phyloP scores from a whole-genome alignment of 1,140 invertebrate genomes.

The Listronotus oregonensis region DNA sequence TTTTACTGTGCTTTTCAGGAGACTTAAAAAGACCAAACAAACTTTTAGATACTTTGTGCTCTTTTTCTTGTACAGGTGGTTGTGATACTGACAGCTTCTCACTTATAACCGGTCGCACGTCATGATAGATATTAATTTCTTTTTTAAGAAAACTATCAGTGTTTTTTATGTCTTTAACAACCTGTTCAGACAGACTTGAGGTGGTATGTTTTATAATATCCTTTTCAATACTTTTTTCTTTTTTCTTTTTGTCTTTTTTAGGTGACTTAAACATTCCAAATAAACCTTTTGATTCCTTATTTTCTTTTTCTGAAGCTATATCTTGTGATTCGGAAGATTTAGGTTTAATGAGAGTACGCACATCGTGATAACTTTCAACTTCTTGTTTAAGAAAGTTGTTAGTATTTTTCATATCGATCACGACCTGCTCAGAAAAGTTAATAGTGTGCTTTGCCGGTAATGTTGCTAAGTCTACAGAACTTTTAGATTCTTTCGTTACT shows the following conservation, averaged over 20 bases:
- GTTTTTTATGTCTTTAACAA: slow-evolving; percentile 21
- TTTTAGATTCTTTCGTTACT: not conserved
- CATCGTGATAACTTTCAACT: slow-evolving; percentile 40
- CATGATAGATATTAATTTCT: slow-evolving; percentile 37
- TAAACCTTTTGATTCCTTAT: too few relatives aligned
- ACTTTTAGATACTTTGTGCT: slow-evolving; percentile 8
- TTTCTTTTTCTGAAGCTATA: slow-evolving; percentile 18
- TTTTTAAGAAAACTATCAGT: slow-evolving; percentile 29
- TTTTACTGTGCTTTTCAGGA: slow-evolving; percentile 9
- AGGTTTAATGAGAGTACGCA: not conserved
- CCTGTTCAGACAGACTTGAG: slow-evolving; percentile 9
- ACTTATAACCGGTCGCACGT: slow-evolving; percentile 25
- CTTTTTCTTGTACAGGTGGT: not conserved
- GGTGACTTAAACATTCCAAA: too few relatives aligned
- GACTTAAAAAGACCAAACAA: slow-evolving; percentile 17
- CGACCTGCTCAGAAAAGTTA: too few relatives aligned
- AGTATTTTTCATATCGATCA: slow-evolving; percentile 34
- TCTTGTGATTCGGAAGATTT: not conserved
- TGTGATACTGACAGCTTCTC: not conserved
- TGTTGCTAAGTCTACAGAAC: not conserved
- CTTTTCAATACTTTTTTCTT: slow-evolving; percentile 20
- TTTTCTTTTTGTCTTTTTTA: slow-evolving; percentile 16
- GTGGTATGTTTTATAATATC: not conserved
- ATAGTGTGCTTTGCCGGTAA: too few relatives aligned
- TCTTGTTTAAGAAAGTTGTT: slow-evolving; percentile 39